Conservation (phyloP, 2,113 vertebrate species). For the Campylomormyrus tamandua region DNA sequence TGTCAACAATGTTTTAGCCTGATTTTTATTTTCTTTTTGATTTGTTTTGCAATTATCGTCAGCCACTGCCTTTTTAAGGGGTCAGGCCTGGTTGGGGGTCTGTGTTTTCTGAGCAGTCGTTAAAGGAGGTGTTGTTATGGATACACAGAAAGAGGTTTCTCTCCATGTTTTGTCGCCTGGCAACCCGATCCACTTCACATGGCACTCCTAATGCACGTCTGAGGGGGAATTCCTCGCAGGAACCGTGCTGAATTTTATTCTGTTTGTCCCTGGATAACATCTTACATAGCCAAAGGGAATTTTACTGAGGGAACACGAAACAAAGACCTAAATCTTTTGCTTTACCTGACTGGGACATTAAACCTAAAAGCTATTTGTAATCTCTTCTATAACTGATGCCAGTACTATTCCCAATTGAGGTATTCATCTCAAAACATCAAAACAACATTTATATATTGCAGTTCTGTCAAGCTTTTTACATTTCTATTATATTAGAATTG, state of each 20-base stretch:
- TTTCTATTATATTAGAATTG: not conserved
- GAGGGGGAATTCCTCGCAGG: not conserved
- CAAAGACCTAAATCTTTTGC: not conserved
- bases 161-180: not conserved
- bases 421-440: not conserved
- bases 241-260: not conserved
- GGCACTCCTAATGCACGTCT: not conserved
- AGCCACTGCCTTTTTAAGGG: not conserved
- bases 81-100: not conserved
- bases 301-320: not conserved
- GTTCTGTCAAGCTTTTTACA: not conserved
- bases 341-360: not conserved
- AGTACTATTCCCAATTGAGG: not conserved
- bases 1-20: not conserved
- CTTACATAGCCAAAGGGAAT: not conserved
- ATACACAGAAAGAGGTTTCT: not conserved
- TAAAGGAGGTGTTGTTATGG: conserved; percentile 8
- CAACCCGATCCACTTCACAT: not conserved
- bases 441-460: not conserved
- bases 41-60: not conserved
- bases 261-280: not conserved
- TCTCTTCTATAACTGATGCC: not conserved
- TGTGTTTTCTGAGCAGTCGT: not conserved
- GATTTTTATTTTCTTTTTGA: not conserved
- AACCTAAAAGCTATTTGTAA: not conserved